Base-by-base conservation (phyloP, 2,113 vertebrate genomes). In the Oncorhynchus mykiss region DNA sequence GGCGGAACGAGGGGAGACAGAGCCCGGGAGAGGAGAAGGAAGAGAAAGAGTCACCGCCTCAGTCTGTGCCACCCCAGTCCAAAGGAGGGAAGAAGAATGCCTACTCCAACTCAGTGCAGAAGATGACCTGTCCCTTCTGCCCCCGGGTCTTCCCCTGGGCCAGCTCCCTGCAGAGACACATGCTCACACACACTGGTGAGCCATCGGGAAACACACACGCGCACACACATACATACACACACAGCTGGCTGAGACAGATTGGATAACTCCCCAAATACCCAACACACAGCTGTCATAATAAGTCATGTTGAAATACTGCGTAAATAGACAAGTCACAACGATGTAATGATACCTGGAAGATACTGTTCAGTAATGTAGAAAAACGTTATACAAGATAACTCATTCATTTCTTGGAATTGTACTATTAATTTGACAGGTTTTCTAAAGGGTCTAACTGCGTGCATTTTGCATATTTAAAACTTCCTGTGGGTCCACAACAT, bases 121-220 rank as follows among this genome's bases (percentile, higher is more conserved):
- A 95, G 88, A 95, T 99, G 90, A 95, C 90, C 75, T 99, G 97
- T 77, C 96, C 97, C 16, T 95, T 94, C 88, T 99, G 97, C 77
- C 95, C 97, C 16, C 93, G 93, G 4, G 94, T 97, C 75, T 99
- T 99, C 79, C 96, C 97, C 0, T 99, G 98, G 98, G 95, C 94
- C 78, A 96, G 95, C 88, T 98, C 97, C 3, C 91, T 99, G 80
- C 96, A 99, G 92, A 93, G 93, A 72, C 98, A 99, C 91, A 94
- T 99, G 95, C 94, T 99, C 64, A 98, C 96, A 31, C 98, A 99
- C 92, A 96, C 96, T 64, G 97, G 97, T 99, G 93, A 95, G 94
- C 39, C 14, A 25, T 27, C 22, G 45, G 57, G 77, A 20, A 1
- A 34, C 31, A 34, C 31, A 31, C 64, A 98, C 96, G 29, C 97